phyloP scores from a whole-genome alignment of 2,113 vertebrate species.

The Paratilapia polleni region DNA sequence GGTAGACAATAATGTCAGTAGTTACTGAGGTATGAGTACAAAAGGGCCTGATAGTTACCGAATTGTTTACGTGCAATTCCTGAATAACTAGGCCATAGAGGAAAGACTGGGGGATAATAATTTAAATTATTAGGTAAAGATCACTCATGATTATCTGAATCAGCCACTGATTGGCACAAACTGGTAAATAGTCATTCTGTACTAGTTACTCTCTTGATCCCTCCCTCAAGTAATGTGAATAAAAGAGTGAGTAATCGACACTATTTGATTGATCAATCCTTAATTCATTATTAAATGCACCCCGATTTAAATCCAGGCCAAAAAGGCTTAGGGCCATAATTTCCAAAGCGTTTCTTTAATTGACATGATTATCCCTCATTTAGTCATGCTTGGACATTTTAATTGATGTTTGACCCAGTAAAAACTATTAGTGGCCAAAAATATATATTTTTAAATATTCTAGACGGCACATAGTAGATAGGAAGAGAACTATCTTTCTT shows the following conservation, averaged over 20 bases:
- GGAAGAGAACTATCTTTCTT: background rate
- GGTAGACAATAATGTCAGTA: background rate
- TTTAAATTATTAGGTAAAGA: background rate
- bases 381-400: background rate
- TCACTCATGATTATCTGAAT: background rate
- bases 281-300: background rate
- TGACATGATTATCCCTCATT: background rate
- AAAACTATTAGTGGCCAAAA: background rate
- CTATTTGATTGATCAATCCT: background rate
- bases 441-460: too few species aligned
- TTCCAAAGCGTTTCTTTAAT: background rate
- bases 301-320: background rate
- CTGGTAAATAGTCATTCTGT: background rate
- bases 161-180: background rate
- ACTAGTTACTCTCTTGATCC: background rate
- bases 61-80: background rate
- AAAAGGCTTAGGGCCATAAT: background rate
- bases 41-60: background rate
- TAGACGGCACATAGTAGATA: too few species aligned
- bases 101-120: rapidly evolving
- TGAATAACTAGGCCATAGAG: rapidly evolving
- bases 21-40: background rate
- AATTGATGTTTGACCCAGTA: background rate
- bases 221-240: background rate
- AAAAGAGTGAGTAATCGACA: background rate